phyloP scores from a whole-genome alignment of 2,888 invertebrate genomes.

The Diachrysia chrysitis region DNA sequence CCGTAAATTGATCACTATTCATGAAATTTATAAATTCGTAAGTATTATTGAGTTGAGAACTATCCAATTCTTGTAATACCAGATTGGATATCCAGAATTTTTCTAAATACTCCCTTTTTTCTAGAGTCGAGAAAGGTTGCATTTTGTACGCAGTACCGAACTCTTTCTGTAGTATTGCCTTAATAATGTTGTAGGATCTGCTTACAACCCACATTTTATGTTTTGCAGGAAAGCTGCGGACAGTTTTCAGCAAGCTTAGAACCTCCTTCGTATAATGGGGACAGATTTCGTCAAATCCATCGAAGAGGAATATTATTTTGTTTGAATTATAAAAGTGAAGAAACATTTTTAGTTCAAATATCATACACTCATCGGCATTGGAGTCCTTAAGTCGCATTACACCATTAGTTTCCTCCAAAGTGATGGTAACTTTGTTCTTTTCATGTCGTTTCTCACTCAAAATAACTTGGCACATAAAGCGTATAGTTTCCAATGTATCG shows the following conservation, averaged over 20 bases:
- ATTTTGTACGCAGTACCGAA: constrained; percentile 36
- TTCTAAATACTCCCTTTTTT: constrained; percentile 33
- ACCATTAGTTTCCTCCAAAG: constrained; percentile 5
- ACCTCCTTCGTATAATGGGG: constrained; percentile 45
- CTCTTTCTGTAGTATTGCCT: constrained; percentile 21
- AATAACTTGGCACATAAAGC: constrained; percentile 20
- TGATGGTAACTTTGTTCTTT: constrained; percentile 3
- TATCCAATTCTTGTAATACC: constrained; percentile 16
- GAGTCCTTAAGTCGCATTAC: constrained; percentile 18
- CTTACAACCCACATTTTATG: constrained; percentile 48
- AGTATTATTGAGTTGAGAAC: constrained; percentile 30
- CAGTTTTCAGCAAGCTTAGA: constrained; percentile 12
- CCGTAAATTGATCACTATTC: background rate
- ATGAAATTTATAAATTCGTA: constrained; percentile 17
- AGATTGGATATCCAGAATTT: constrained; percentile 31
- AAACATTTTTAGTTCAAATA: constrained; percentile 38
- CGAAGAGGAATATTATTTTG: constrained; percentile 44
- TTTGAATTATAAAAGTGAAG: constrained; percentile 31
- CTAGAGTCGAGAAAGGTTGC: constrained; percentile 17
- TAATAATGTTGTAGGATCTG: constrained; percentile 43
- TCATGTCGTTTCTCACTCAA: constrained; percentile 8
- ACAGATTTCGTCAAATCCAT: constrained; percentile 57
- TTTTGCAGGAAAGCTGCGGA: constrained; percentile 11
- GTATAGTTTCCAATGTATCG: constrained; percentile 13
- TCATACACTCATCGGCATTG: constrained; percentile 9